Base-by-base conservation (phyloP, 2,113 vertebrate species). In the Ophthalmolycus amberensis region DNA sequence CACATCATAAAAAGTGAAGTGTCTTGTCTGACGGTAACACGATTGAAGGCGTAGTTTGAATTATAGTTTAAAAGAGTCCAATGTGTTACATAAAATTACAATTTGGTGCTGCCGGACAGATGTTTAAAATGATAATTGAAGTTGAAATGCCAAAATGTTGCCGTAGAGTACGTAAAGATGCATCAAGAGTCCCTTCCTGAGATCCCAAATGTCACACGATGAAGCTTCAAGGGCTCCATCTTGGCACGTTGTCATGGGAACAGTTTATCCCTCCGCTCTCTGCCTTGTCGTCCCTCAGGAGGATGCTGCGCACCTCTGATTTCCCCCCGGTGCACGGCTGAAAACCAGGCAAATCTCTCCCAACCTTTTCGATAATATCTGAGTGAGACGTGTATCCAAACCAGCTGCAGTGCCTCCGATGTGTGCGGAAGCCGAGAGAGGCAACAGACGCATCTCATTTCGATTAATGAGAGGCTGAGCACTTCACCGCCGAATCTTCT, bases 191-290 rank as follows among this genome's bases (percentile, higher is more conserved):
- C 73, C 54, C 69, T 71, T 82, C 80, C 80, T 87, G 66, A 91
- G 82, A 87, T 87, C 84, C 91, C 79, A 90, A 83, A 86, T 85
- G 88, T 88, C 89, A 93, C 89, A 90, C 92, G 89, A 91, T 70
- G 81, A 86, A 89, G 91, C 93, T 90, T 94, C 93, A 93, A 91
- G 89, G 85, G 90, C 92, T 93, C 76, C 88, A 91, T 92, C 90
- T 89, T 88, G 80, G 59, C 79, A 86, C 85, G 95, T 95, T 93
- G 91, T 94, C 94, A 95, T 94, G 92, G 94, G 88, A 95, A 95
- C 94, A 85, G 16, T 83, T 88, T 91, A 91, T 91, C 91, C 86
- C 88, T 86, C 89, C 72, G 82, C 86, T 46, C 67, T 88, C 85
- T 82, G 81, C 85, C 58, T 71, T 75, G 65, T 92, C 75, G 84